Evolutionary conservation across 2,888 invertebrate species (phyloP).

Genomic region (Sesia apiformis): DNA sequence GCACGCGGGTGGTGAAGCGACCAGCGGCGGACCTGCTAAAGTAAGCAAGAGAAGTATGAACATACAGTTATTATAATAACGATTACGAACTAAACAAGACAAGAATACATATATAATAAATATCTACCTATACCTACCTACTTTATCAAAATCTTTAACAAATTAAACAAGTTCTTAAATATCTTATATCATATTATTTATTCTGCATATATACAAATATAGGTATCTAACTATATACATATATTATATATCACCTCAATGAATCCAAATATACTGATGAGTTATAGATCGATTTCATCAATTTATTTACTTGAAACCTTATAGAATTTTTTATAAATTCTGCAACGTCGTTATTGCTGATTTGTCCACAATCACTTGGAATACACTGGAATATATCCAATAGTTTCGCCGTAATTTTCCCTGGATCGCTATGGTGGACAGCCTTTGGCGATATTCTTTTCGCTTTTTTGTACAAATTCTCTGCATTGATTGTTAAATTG

Average conservation of each 20-base stretch:
- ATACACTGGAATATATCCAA: slow-evolving; percentile 44
- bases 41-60: too few relatives aligned
- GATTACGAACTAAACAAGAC: too few relatives aligned
- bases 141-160: too few relatives aligned
- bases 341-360: slow-evolving; percentile 37
- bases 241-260: slow-evolving; percentile 38
- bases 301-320: slow-evolving; percentile 39
- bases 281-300: slow-evolving; percentile 44
- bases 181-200: neutral
- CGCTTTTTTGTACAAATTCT: slow-evolving; percentile 45
- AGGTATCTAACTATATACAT: neutral
- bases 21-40: too few relatives aligned
- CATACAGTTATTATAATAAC: too few relatives aligned
- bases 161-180: too few relatives aligned
- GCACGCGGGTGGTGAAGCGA: too few relatives aligned
- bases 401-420: slow-evolving; percentile 38
- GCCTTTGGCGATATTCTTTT: slow-evolving; percentile 47
- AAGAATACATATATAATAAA: too few relatives aligned
- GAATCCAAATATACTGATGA: slow-evolving; percentile 48
- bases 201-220: neutral
- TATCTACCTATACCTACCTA: too few relatives aligned
- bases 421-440: slow-evolving; percentile 41
- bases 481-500: slow-evolving; percentile 42
- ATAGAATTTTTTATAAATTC: slow-evolving; percentile 45
- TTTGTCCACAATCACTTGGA: slow-evolving; percentile 29